phyloP scores from a whole-genome alignment of 2,888 invertebrate species.

The Campoletis raptor region DNA sequence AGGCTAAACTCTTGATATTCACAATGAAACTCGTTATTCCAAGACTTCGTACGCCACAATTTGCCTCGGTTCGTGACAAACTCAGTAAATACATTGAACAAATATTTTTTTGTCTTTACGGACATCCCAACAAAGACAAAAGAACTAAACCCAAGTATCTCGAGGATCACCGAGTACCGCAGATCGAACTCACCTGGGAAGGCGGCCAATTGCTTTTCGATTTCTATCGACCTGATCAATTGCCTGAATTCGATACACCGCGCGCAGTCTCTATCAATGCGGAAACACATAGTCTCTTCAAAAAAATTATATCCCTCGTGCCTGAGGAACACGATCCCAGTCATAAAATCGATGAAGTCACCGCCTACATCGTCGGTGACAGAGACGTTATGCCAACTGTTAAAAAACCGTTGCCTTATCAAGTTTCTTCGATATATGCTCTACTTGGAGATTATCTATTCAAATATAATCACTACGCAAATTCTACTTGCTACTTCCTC shows the following conservation, averaged over 20 bases:
- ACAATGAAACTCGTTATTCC: constrained; percentile 91
- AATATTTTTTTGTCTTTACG: constrained; percentile 93
- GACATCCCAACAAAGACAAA: constrained; percentile 91
- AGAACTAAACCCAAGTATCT: constrained; percentile 86
- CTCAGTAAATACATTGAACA: constrained; percentile 94
- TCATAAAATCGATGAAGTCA: constrained; percentile 87
- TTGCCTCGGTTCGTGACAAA: constrained; percentile 88
- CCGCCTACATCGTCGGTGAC: constrained; percentile 89
- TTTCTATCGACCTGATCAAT: constrained; percentile 91
- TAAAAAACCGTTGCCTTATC: constrained; percentile 86
- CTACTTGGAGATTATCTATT: constrained; percentile 97
- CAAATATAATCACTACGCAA: constrained; percentile 92
- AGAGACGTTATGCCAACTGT: constrained; percentile 86
- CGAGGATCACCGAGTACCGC: constrained; percentile 91
- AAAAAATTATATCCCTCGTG: constrained; percentile 89
- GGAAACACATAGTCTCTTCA: constrained; percentile 92
- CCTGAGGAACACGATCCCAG: constrained; percentile 90
- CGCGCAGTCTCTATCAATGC: constrained; percentile 91
- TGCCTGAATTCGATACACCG: constrained; percentile 94
- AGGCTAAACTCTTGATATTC: constrained; percentile 92
- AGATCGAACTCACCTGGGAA: constrained; percentile 90
- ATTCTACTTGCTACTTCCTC: constrained; percentile 93
- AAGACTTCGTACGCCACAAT: constrained; percentile 88
- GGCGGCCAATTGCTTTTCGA: constrained; percentile 91
- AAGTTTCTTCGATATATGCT: constrained; percentile 93